These are phyloP conservation scores for Xenopus petersii DNA, from an alignment of 2,797 vertebrate species.

Conservation along the genomic window DNA sequence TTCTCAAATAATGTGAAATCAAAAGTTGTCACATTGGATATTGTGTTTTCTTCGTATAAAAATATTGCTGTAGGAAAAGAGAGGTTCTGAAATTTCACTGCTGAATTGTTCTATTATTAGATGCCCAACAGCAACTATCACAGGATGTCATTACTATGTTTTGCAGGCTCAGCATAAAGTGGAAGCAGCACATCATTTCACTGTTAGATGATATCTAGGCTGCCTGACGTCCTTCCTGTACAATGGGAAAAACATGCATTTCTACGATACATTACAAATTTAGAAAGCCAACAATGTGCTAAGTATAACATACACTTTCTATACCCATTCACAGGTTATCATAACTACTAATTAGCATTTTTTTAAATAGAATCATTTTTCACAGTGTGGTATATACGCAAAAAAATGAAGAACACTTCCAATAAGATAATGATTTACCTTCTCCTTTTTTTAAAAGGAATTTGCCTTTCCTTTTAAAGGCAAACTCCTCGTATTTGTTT, in stretches of 20 bases:
- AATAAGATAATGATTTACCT: too few relatives aligned
- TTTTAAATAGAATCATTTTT: too few relatives aligned
- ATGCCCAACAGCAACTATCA: constrained; percentile 39
- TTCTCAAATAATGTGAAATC: constrained; percentile 34
- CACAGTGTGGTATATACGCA: too few relatives aligned
- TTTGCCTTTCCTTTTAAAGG: too few relatives aligned
- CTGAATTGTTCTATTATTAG: constrained; percentile 46
- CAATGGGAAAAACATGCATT: constrained; percentile 34
- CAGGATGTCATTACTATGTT: constrained; percentile 46
- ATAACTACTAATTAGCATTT: too few relatives aligned
- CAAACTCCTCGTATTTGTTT: too few relatives aligned
- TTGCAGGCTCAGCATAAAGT: constrained; percentile 47
- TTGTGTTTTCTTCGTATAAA: constrained; percentile 37
- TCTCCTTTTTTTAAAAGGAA: too few relatives aligned
- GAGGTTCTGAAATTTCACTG: constrained; percentile 39
- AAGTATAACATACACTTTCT: background rate
- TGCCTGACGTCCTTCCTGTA: constrained; percentile 42
- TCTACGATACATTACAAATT: constrained; percentile 27
- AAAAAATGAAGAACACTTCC: too few relatives aligned
- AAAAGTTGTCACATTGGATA: constrained; percentile 23
- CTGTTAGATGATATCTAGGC: constrained; percentile 46
- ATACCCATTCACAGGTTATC: background rate
- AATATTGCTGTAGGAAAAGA: constrained; percentile 41
- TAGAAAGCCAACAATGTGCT: constrained; percentile 18
- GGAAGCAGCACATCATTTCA: constrained; percentile 45